A percentile compares a stretch with the other conserved stretches of the same genome.
Evolutionary conservation across 2,113 vertebrate genomes (phyloP).

Genomic region (Tenebrosternarchus preto): DNA sequence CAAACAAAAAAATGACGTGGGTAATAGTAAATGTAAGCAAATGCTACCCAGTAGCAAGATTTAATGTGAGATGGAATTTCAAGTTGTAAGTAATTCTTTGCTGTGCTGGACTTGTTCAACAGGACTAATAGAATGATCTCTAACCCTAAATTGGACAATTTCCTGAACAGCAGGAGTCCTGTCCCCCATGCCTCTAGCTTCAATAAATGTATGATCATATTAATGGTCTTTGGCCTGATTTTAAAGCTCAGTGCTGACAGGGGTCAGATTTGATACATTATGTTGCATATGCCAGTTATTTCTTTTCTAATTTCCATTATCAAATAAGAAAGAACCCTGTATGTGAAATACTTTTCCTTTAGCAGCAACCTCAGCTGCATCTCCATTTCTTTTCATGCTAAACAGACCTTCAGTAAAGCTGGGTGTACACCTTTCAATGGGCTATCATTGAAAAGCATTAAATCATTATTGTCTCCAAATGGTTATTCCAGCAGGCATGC

Average conservation of each 20-base stretch:
- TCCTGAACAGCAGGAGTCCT: too few species aligned
- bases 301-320: background rate
- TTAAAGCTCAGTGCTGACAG: conserved; percentile 6
- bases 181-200: too few species aligned
- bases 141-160: too few species aligned
- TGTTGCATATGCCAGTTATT: background rate
- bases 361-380: background rate
- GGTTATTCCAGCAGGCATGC: conserved; percentile 7
- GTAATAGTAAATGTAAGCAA: too few species aligned
- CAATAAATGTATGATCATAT: background rate
- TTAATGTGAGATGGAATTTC: too few species aligned
- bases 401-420: conserved; percentile 21
- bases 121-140: too few species aligned
- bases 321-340: conserved; percentile 21
- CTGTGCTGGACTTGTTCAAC: too few species aligned
- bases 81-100: too few species aligned
- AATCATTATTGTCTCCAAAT: conserved; percentile 38
- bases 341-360: conserved; percentile 36
- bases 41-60: too few species aligned
- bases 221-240: background rate
- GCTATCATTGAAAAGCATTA: conserved; percentile 39
- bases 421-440: conserved; percentile 29
- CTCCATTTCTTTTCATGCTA: too few species aligned
- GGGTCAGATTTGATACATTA: background rate
- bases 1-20: too few species aligned